Evolutionary conservation across 2,888 invertebrate genomes (phyloP), one percentile per base, ranked within the genome.

Genomic region (Tiliacea aurago): DNA sequence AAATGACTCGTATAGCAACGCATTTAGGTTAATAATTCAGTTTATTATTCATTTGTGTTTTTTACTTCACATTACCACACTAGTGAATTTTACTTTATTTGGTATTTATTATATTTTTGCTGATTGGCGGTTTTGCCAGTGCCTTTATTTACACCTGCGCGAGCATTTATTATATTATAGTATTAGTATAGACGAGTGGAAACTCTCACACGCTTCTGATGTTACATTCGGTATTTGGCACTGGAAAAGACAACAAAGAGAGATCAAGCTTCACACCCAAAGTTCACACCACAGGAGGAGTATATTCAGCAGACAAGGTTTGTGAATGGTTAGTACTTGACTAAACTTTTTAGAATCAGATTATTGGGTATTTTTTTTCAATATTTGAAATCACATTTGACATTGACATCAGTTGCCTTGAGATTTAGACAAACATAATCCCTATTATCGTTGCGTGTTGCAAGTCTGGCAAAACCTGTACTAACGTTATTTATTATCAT

Each of bases 311-410:
- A n/a, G n/a, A 10, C 20, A 13, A 15, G 2, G 13, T 53, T 53
- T 43, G 3, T 11, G 15, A 43, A 72, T 15, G 33, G 23, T 45
- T n/a, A 20, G 5, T 51, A 51, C 51, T 11, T n/a, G 63, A 37
- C 15, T 23, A 49, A 55, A 58, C 77, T 76, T 76, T 37, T 67
- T 76, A 43, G 56, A 73, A 74, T 13, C 1, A 2, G n/a, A 7
- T 10, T 1, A 4, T 20, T 37, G 18, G 1, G 18, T 41, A 37
- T 5, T 37, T 37, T 18, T 13, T 45, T 18, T n/a, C 0, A 3
- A 61, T 9, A 28, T 49, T 64, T 55, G 0, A 18, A 49, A 23
- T 23, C 3, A 56, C 33, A 3, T 47, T 56, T 65, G 56, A 33
- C 76, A 49, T 49, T 49, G 23, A 45, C 23, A 70, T 20, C 45